Conservation (phyloP, 2,113 vertebrate genomes). For the Etheostoma spectabile region DNA sequence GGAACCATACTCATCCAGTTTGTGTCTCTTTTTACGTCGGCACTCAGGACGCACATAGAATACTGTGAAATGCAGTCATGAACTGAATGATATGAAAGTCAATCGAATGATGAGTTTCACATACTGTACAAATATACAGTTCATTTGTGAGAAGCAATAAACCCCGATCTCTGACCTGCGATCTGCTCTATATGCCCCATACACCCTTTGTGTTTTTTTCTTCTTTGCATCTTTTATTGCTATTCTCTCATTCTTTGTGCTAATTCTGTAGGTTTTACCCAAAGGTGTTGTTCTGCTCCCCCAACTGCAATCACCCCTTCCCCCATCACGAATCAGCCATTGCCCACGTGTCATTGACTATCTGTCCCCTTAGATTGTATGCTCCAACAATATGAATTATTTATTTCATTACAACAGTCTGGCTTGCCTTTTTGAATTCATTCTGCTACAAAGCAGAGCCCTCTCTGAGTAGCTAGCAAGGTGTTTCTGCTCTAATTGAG, state of each 20-base stretch:
- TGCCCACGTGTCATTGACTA: conserved; percentile 63
- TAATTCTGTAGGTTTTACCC: conserved; percentile 50
- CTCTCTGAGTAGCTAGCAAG: conserved; percentile 5
- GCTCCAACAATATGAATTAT: conserved; percentile 54
- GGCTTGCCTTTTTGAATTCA: conserved; percentile 27
- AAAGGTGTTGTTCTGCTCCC: conserved; percentile 34
- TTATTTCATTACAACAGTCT: conserved; percentile 36
- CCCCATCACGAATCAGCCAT: conserved; percentile 38
- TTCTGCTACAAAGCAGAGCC: conserved; percentile 15
- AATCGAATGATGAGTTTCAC: neutral
- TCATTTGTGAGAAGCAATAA: conserved; percentile 3
- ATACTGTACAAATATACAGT: neutral
- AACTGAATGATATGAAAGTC: neutral
- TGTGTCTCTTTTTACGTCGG: neutral
- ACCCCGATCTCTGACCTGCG: neutral
- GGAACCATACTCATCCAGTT: neutral
- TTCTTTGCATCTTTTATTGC: conserved; percentile 16
- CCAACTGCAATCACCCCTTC: neutral
- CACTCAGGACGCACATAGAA: neutral
- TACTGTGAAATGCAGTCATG: neutral
- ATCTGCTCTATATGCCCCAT: neutral
- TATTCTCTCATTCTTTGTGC: conserved; percentile 6
- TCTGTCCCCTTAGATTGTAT: conserved; percentile 51
- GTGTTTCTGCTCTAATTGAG: conserved; percentile 49
- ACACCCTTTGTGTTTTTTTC: conserved; percentile 1